These are phyloP conservation scores for Ctena decussata DNA, from an alignment of 2,888 invertebrate genomes.

Conservation along the genomic window DNA sequence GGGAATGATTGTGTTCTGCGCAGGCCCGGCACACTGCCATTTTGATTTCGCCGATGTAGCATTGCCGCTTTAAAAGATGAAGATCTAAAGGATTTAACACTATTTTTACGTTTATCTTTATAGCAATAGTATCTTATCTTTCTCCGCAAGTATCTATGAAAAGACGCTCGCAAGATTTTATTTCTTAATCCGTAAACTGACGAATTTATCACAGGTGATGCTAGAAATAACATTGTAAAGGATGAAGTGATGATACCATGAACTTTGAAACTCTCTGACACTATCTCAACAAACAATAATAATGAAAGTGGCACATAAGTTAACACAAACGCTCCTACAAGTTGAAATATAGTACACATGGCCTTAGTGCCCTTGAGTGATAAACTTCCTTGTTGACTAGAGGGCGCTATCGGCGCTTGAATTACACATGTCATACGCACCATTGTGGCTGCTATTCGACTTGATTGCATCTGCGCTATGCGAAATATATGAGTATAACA, in stretches of 20 bases:
- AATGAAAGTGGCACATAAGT: slow-evolving; percentile 81
- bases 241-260: slow-evolving; percentile 71
- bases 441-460: slow-evolving; percentile 83
- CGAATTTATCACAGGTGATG: slow-evolving; percentile 80
- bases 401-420: slow-evolving; percentile 79
- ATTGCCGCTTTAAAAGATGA: slow-evolving; percentile 62
- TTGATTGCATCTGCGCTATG: slow-evolving; percentile 81
- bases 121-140: slow-evolving; percentile 75
- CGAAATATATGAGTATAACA: slow-evolving; percentile 83
- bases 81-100: slow-evolving; percentile 69
- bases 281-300: slow-evolving; percentile 69
- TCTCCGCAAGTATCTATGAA: slow-evolving; percentile 74
- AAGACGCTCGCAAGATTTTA: slow-evolving; percentile 79
- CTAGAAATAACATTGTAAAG: slow-evolving; percentile 77
- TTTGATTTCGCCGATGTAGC: slow-evolving; percentile 34
- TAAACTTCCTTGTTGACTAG: slow-evolving; percentile 64
- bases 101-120: slow-evolving; percentile 77
- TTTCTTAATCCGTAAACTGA: slow-evolving; percentile 82
- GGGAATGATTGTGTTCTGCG: slow-evolving; percentile 65
- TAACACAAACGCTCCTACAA: slow-evolving; percentile 79
- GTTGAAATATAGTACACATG: slow-evolving; percentile 82
- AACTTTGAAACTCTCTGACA: slow-evolving; percentile 56
- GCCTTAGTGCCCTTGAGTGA: slow-evolving; percentile 81
- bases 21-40: slow-evolving; percentile 34
- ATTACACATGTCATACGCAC: slow-evolving; percentile 83